Conservation (phyloP, 2,797 vertebrate genomes). For the Siniperca scherzeri region DNA sequence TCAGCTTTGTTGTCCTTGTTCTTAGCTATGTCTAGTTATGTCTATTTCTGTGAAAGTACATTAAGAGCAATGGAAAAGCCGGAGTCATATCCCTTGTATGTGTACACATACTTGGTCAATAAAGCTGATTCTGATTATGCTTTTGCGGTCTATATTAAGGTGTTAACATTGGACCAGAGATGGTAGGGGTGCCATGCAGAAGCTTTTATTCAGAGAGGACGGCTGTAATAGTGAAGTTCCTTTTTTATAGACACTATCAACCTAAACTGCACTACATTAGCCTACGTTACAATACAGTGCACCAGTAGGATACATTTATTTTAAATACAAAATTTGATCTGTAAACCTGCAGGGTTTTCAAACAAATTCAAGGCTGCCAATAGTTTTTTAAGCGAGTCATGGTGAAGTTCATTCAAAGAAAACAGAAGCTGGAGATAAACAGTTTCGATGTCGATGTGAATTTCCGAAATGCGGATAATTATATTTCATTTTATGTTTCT, state of each 20-base stretch:
- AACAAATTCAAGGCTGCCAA: neutral
- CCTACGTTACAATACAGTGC: neutral
- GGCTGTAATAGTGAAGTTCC: neutral
- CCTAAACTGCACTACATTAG: neutral
- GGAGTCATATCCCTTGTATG: too few relatives aligned
- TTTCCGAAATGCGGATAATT: neutral
- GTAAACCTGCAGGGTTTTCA: neutral
- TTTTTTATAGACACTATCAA: neutral
- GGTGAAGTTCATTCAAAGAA: neutral
- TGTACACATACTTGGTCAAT: too few relatives aligned
- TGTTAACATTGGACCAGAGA: neutral
- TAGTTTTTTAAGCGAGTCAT: neutral
- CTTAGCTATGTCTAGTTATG: too few relatives aligned
- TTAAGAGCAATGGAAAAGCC: too few relatives aligned
- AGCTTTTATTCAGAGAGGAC: neutral
- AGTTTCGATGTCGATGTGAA: too few relatives aligned
- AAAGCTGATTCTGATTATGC: too few relatives aligned
- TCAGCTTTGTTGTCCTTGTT: too few relatives aligned
- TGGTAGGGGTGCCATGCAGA: too few relatives aligned
- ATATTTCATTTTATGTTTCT: neutral
- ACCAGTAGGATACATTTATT: neutral
- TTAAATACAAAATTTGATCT: rapidly evolving
- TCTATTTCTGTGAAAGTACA: too few relatives aligned
- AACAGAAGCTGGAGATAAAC: neutral
- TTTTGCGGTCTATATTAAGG: neutral